Evolutionary conservation across 2,113 vertebrate genomes (phyloP).

Genomic region (Crocuta crocuta): DNA sequence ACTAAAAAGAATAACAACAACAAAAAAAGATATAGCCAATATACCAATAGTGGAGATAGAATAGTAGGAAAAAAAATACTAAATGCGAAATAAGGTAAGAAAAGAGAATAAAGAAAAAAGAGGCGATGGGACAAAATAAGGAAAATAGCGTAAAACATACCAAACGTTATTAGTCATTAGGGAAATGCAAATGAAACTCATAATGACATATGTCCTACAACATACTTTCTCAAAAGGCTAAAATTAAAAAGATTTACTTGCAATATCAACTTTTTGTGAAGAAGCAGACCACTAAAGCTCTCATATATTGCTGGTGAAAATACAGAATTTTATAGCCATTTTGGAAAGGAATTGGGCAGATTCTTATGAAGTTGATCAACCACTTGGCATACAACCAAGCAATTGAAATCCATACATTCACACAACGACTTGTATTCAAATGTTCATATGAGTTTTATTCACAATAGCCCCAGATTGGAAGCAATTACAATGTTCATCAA

Average conservation of each 20-base stretch:
- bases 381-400: background rate
- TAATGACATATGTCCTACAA: background rate
- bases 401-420: background rate
- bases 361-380: background rate
- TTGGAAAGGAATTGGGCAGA: background rate
- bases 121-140: background rate
- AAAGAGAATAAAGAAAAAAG: background rate
- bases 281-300: background rate
- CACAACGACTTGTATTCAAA: background rate
- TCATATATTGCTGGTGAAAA: background rate
- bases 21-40: background rate
- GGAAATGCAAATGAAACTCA: conserved; percentile 17
- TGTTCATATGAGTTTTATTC: background rate
- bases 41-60: background rate
- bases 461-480: background rate
- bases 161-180: background rate
- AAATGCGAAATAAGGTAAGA: background rate
- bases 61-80: background rate
- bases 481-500: background rate
- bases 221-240: background rate
- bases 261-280: background rate
- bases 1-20: background rate
- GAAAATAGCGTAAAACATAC: background rate
- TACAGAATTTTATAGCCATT: background rate
- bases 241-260: background rate